Percentiles rank a stretch among this genome's conserved stretches.
Conservation (phyloP, 2,113 vertebrate species). For the Cebus imitator region DNA sequence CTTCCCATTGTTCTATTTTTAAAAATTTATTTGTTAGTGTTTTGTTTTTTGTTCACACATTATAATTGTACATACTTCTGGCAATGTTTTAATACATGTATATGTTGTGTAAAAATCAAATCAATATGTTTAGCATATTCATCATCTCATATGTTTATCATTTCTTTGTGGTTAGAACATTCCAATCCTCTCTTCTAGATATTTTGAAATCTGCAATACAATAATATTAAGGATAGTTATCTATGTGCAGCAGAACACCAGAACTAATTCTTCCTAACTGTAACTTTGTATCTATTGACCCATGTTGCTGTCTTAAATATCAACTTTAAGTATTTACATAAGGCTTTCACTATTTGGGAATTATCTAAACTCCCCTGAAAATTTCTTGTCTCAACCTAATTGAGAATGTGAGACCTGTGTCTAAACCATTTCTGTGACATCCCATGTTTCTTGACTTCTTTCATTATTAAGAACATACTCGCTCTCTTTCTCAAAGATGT, state of each 20-base stretch:
- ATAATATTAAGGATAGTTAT: background rate
- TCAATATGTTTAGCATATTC: background rate
- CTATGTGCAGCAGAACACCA: background rate
- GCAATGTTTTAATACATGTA: background rate
- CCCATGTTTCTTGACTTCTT: background rate
- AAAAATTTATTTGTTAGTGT: background rate
- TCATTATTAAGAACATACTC: background rate
- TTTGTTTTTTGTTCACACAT: background rate
- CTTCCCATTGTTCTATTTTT: background rate
- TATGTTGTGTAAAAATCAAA: background rate
- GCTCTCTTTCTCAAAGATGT: background rate
- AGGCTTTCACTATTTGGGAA: background rate
- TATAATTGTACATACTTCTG: background rate
- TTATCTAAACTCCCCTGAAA: background rate
- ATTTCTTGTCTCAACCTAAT: background rate
- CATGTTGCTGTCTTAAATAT: background rate
- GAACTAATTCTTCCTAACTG: background rate
- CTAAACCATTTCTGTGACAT: background rate
- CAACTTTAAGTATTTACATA: background rate
- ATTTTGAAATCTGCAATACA: background rate
- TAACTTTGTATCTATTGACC: background rate
- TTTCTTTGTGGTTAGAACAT: background rate
- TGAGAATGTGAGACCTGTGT: accelerated
- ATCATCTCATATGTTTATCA: background rate
- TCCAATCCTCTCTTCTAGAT: background rate